phyloP scores from a whole-genome alignment of 2,888 invertebrate species.

The Endotricha flammealis region DNA sequence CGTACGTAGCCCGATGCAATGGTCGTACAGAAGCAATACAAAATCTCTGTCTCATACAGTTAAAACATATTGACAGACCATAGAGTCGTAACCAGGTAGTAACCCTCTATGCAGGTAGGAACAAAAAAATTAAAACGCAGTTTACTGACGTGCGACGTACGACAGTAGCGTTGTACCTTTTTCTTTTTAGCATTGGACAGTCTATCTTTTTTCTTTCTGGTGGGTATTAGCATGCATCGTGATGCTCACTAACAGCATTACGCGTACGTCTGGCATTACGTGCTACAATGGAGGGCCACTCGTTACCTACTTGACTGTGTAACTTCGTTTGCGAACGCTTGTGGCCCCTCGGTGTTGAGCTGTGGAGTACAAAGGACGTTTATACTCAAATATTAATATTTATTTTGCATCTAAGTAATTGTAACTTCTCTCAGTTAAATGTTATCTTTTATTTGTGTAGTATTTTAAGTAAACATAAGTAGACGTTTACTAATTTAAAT shows the following conservation, averaged over 20 bases:
- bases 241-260: conserved; percentile 62
- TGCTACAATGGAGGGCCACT: conserved; percentile 63
- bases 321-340: conserved; percentile 69
- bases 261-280: conserved; percentile 38
- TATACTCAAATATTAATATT: too few relatives aligned
- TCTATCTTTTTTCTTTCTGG: conserved; percentile 36
- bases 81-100: too few relatives aligned
- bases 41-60: too few relatives aligned
- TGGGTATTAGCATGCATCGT: conserved; percentile 61
- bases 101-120: conserved; percentile 17
- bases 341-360: conserved; percentile 32
- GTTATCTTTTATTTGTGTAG: too few relatives aligned
- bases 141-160: conserved; percentile 38
- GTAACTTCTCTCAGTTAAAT: too few relatives aligned
- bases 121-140: conserved; percentile 39
- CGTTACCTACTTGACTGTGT: conserved; percentile 76
- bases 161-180: conserved; percentile 32
- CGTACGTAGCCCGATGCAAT: too few relatives aligned
- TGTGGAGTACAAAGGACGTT: conserved; percentile 21
- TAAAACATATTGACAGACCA: too few relatives aligned
- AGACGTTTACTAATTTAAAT: too few relatives aligned
- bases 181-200: too few relatives aligned
- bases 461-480: too few relatives aligned
- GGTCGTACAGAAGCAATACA: too few relatives aligned
- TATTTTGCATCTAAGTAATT: too few relatives aligned